These are phyloP conservation scores for Allacma fusca DNA, from an alignment of 2,888 invertebrate species.

Conservation along the genomic window DNA sequence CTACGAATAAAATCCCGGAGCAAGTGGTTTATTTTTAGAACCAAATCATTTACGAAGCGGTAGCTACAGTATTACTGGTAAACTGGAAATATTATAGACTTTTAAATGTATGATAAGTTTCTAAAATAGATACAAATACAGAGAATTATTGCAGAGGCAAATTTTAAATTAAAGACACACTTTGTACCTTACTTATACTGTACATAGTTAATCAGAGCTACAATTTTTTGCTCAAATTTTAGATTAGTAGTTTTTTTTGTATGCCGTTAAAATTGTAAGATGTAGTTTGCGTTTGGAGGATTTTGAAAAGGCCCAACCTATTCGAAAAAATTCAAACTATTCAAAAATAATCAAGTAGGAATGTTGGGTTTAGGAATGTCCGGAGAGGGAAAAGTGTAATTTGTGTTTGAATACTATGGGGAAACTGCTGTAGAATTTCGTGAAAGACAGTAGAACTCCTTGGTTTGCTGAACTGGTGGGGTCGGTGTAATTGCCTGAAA, in stretches of 20 bases:
- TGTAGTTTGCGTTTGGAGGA: background rate
- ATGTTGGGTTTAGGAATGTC: background rate
- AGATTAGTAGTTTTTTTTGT: constrained; percentile 9
- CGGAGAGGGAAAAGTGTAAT: background rate
- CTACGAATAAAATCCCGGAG: too few relatives aligned
- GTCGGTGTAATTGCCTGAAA: constrained; percentile 45
- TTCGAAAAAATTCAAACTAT: background rate
- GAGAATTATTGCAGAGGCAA: too few relatives aligned
- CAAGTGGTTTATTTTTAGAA: too few relatives aligned
- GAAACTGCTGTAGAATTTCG: constrained; percentile 30
- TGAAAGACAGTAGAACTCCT: constrained; percentile 31
- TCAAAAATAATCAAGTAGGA: background rate
- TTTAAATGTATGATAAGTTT: too few relatives aligned
- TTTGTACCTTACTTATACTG: background rate
- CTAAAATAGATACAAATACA: too few relatives aligned
- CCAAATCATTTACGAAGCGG: too few relatives aligned
- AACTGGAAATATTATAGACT: too few relatives aligned
- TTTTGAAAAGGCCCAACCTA: background rate
- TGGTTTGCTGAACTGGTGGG: constrained; percentile 34
- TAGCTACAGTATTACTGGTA: too few relatives aligned
- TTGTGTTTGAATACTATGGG: constrained; percentile 9
- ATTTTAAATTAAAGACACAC: background rate
- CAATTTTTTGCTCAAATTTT: too few relatives aligned
- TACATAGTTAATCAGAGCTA: too few relatives aligned
- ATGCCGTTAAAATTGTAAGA: background rate